Evolutionary conservation across 1,140 invertebrate species (phyloP).

Genomic region (Drosophila gunungcola): DNA sequence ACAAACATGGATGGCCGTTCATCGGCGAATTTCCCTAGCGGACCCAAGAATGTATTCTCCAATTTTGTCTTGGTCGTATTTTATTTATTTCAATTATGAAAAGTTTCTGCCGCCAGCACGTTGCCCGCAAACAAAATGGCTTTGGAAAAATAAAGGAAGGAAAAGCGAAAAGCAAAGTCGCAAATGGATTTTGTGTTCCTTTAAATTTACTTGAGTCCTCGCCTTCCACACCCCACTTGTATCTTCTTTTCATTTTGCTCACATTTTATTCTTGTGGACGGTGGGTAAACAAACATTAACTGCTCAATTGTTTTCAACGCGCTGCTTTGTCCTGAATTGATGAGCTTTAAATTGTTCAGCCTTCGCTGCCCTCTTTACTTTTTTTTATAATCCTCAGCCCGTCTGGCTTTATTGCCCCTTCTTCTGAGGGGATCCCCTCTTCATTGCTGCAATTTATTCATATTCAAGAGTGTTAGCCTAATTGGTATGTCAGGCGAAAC

Average conservation of each 20-base stretch:
- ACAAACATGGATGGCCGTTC: conserved; percentile 62
- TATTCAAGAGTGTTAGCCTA: conserved; percentile 63
- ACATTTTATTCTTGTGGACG: conserved; percentile 51
- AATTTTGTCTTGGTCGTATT: conserved; percentile 36
- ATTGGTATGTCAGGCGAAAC: conserved; percentile 52
- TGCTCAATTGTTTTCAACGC: conserved; percentile 78
- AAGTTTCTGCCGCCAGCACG: conserved; percentile 46
- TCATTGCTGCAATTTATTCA: conserved; percentile 62
- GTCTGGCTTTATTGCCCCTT: conserved; percentile 5
- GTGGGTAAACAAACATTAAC: conserved; percentile 74
- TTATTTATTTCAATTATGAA: conserved; percentile 81
- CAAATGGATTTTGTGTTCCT: conserved; percentile 44
- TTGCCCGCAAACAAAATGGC: conserved; percentile 23
- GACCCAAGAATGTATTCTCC: conserved; percentile 34
- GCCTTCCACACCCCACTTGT: conserved; percentile 9
- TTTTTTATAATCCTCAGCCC: conserved; percentile 8
- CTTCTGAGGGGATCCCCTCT: neutral
- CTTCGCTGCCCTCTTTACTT: neutral
- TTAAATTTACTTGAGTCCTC: conserved; percentile 46
- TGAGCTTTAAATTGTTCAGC: conserved; percentile 73
- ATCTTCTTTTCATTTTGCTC: conserved; percentile 15
- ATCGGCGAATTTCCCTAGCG: conserved; percentile 57
- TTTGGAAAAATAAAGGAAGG: neutral
- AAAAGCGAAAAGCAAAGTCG: conserved; percentile 25
- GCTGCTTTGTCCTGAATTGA: conserved; percentile 73